phyloP scores from a whole-genome alignment of 2,113 vertebrate genomes.

The Ardeotis arabs region DNA sequence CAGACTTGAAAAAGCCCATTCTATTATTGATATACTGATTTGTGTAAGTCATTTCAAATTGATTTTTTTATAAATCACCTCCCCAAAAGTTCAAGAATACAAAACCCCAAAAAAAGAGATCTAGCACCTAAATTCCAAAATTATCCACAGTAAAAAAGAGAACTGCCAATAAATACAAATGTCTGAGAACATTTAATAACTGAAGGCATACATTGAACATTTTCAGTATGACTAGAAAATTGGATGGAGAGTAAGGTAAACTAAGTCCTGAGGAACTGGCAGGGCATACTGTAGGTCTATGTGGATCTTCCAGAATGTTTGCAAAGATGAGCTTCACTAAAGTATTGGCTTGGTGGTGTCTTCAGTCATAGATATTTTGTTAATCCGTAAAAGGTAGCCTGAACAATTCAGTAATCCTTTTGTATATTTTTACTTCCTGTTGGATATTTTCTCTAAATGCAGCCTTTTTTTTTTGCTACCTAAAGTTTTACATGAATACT shows the following conservation, averaged over 20 bases:
- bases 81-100: not conserved
- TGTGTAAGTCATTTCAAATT: not conserved
- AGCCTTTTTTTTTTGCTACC: not conserved
- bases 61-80: not conserved
- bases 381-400: not conserved
- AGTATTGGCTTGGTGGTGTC: not conserved
- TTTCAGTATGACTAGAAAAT: not conserved
- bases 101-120: not conserved
- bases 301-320: not conserved
- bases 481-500: not conserved
- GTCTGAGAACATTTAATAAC: not conserved
- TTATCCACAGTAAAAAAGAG: not conserved
- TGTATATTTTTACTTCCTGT: not conserved
- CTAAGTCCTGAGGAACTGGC: not conserved
- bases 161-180: not conserved
- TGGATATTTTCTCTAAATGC: not conserved
- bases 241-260: not conserved
- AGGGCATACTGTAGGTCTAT: not conserved
- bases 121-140: not conserved
- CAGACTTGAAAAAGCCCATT: not conserved
- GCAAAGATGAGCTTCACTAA: not conserved
- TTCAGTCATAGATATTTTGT: not conserved
- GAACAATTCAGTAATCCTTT: not conserved
- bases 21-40: not conserved
- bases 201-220: not conserved